Evolutionary conservation across 2,113 vertebrate genomes (phyloP).

Genomic region (Xenus cinereus): DNA sequence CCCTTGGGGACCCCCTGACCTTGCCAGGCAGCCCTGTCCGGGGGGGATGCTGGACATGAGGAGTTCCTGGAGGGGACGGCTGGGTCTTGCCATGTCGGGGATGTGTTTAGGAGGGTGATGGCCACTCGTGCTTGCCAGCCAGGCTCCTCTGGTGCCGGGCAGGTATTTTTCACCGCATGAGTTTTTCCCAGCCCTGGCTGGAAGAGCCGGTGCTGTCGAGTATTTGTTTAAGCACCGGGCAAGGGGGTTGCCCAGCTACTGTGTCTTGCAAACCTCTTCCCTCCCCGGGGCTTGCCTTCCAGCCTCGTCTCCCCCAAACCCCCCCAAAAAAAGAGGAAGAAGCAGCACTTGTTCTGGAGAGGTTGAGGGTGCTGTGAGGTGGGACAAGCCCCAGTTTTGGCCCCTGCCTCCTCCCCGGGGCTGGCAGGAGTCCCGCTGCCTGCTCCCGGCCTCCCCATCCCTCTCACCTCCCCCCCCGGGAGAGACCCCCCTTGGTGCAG

Average conservation of each 20-base stretch:
- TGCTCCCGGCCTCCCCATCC: not conserved
- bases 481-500: no score
- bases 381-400: not conserved
- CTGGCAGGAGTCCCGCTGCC: not conserved
- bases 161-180: not conserved
- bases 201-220: not conserved
- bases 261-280: not conserved
- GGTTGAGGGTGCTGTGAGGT: not conserved
- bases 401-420: not conserved
- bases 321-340: not conserved
- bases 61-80: not conserved
- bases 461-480: accelerated
- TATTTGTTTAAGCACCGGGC: not conserved
- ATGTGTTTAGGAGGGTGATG: not conserved
- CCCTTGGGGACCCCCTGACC: not conserved
- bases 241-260: not conserved
- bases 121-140: not conserved
- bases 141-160: not conserved
- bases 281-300: not conserved
- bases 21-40: accelerated
- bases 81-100: not conserved
- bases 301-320: not conserved
- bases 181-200: not conserved
- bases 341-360: not conserved
- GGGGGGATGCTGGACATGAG: not conserved